These are phyloP conservation scores for Campylomormyrus tamandua DNA, from an alignment of 2,113 vertebrate genomes.

Conservation along the genomic window DNA sequence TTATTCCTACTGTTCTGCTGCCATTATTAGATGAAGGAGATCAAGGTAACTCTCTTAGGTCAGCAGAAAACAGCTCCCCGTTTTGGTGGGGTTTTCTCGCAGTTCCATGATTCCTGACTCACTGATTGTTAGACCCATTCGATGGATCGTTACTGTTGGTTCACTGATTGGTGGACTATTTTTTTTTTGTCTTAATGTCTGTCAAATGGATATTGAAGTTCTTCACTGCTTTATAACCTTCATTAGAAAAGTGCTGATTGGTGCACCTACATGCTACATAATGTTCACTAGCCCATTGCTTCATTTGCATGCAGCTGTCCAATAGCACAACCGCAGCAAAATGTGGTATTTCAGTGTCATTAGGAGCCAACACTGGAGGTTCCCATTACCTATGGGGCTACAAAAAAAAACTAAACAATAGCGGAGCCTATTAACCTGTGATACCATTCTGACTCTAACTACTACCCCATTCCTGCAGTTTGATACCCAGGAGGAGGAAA, in stretches of 20 bases:
- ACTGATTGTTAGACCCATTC: background rate
- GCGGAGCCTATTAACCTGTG: background rate
- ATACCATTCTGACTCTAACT: background rate
- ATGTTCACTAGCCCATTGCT: background rate
- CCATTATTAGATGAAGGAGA: conserved; percentile 71
- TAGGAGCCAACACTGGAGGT: background rate
- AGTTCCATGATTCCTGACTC: background rate
- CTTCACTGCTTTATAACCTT: background rate
- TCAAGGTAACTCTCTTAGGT: conserved; percentile 51
- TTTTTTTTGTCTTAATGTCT: background rate
- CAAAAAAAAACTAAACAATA: background rate
- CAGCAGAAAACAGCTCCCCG: background rate
- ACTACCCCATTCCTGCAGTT: conserved; percentile 63
- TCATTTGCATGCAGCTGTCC: background rate
- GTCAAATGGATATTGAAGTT: background rate
- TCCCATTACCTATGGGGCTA: background rate
- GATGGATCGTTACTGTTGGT: background rate
- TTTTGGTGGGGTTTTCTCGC: background rate
- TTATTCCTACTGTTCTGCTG: conserved; percentile 45
- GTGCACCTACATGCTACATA: background rate
- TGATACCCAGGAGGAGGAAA: conserved; percentile 85
- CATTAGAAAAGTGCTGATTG: background rate
- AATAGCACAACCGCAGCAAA: background rate
- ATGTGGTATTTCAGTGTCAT: background rate
- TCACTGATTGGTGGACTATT: background rate